Conservation (phyloP, 2,888 invertebrate genomes). For the Synergus japonicus region DNA sequence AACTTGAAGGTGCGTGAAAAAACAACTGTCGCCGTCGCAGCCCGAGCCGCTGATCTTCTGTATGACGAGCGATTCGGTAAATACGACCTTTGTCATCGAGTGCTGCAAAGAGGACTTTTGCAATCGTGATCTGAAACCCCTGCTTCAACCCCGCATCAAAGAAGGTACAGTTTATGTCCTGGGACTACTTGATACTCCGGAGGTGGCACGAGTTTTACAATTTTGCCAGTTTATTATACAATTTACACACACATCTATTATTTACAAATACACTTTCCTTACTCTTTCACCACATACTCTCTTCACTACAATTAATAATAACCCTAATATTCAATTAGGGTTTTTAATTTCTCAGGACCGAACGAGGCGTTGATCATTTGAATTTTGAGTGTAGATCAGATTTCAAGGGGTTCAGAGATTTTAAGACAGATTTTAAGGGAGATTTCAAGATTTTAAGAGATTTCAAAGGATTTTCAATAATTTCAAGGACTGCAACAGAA, state of each 20-base stretch:
- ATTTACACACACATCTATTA: slow-evolving; percentile 59
- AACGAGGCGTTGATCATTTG: too few relatives aligned
- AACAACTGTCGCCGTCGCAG: slow-evolving; percentile 84
- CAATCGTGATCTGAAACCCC: slow-evolving; percentile 85
- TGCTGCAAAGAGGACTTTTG: slow-evolving; percentile 91
- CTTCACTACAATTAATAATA: too few relatives aligned
- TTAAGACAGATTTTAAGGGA: too few relatives aligned
- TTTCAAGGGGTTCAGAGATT: too few relatives aligned
- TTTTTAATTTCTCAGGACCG: too few relatives aligned
- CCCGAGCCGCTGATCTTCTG: slow-evolving; percentile 90
- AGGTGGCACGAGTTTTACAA: slow-evolving; percentile 64
- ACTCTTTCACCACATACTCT: neutral
- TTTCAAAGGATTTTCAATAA: too few relatives aligned
- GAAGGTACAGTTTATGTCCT: slow-evolving; percentile 81
- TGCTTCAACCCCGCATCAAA: slow-evolving; percentile 82
- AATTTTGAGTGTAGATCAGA: too few relatives aligned
- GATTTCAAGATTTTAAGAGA: too few relatives aligned
- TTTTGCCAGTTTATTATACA: slow-evolving; percentile 53
- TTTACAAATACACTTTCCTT: neutral
- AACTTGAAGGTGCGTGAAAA: slow-evolving; percentile 88
- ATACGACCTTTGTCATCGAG: slow-evolving; percentile 87
- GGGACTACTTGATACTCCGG: slow-evolving; percentile 56
- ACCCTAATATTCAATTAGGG: too few relatives aligned
- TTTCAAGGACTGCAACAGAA: too few relatives aligned
- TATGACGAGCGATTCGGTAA: slow-evolving; percentile 86